Evolutionary conservation across 1,140 invertebrate species (phyloP), one percentile per base, ranked within the genome.

Genomic region (Colletes latitarsis): DNA sequence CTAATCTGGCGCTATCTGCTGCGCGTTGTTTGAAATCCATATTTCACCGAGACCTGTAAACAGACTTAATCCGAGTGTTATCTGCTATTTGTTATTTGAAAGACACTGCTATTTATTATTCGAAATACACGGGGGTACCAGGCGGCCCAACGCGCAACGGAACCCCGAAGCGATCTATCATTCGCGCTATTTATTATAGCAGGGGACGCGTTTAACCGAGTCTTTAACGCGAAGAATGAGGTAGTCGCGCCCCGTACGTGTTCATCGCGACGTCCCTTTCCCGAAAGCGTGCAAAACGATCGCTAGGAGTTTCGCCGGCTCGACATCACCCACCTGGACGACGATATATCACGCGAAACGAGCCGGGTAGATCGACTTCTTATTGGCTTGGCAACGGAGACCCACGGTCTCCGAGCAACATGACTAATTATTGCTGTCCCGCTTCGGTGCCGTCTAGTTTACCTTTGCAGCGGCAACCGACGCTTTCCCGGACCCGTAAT

Each of bases 291-390:
- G 62, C 83, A 79, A 86, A 86, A 82, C 71, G 80, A 70, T 57
- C 46, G 52, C 10, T 14, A 58, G 12, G 69, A 55, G 21, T 66
- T 52, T 58, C 43, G 71, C 52, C 30, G 78, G 30, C 41, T 73
- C 70, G 85, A 83, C 77, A 73, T 84, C 73, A 68, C 62, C 85
- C 85, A 86, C 85, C 85, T 86, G 84, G 81, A 19, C 66, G 39
- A 53, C 83, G 81, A 86, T 86, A 86, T 72, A 85, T 86, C 85
- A 86, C 81, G 66, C 19, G 76, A 80, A 86, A 85, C 71, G 76
- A 86, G 80, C 83, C 30, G 8, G 17, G 66, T 41, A 46, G 57
- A 63, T 64, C 30, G 78, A 58, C 75, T 86, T 86, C 85, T 86
- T 86, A 85, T 82, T 85, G 70, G 74, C 62, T 79, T 58, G 74